Percentiles rank a stretch among this genome's conserved stretches.
phyloP scores from a whole-genome alignment of 2,797 vertebrate species.

The Molossus alvarezi region DNA sequence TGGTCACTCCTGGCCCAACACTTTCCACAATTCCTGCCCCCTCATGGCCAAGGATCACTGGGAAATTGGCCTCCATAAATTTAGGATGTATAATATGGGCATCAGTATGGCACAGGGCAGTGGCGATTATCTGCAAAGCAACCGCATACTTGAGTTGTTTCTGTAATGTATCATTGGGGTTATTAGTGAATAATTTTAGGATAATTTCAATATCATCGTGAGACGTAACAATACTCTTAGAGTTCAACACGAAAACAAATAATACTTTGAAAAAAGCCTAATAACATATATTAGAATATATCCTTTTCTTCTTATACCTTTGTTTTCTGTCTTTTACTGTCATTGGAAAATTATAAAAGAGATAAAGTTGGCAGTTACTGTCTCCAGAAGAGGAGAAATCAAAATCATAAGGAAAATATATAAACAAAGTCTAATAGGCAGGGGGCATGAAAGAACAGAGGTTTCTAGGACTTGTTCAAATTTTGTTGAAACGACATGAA shows the following conservation, averaged over 20 bases:
- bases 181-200: background rate
- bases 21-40: constrained; percentile 87
- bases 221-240: background rate
- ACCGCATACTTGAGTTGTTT: constrained; percentile 7
- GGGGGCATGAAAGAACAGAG: background rate
- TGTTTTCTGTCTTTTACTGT: constrained; percentile 54
- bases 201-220: background rate
- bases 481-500: background rate
- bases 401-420: background rate
- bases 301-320: constrained; percentile 17
- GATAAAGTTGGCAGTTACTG: background rate
- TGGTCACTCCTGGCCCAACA: constrained; percentile 83
- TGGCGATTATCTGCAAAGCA: constrained; percentile 81
- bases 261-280: background rate
- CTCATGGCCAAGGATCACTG: constrained; percentile 85
- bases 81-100: constrained; percentile 66
- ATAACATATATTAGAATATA: background rate
- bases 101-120: constrained; percentile 82
- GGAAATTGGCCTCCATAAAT: constrained; percentile 58
- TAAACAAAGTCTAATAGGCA: background rate
- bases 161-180: background rate
- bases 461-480: background rate
- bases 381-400: constrained; percentile 9
- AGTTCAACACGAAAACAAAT: constrained; percentile 18
- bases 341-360: constrained; percentile 14